Evolutionary conservation across 2,113 vertebrate genomes (phyloP), one percentile per base, ranked within the genome.

Genomic region (Orcinus orca): DNA sequence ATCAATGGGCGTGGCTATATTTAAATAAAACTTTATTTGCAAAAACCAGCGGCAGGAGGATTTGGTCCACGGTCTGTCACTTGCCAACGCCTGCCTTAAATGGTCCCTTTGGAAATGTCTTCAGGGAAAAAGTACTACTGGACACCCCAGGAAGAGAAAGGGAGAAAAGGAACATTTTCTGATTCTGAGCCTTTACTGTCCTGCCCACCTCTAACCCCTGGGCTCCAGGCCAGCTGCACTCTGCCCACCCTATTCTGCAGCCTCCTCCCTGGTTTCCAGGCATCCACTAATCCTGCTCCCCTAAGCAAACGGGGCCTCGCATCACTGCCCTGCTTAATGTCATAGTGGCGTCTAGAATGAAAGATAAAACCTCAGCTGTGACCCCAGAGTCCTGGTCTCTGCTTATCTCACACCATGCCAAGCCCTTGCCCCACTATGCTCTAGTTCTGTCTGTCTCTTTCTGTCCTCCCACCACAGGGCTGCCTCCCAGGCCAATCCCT

Each of bases 361-460:
- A 73, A 38, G 6, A 6, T 25, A 26, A 21, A 77, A n/a, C 23
- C 3, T 41, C 6, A 21, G 1, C 70, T 11, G 47, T 36, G 68
- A 50, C 77, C 63, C n/a, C 73, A 14, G 47, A 80, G 31, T 14
- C 38, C 73, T 26, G 13, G 41, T 25, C 44, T 44, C 60, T 7
- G 21, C 21, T 55, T 3, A 1, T 11, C 14, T 74, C 33, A 4
- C 0, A 0, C 50, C 73, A 20, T 0, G 0, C 36, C 15, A 9
- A 53, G 53, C 53, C 53, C 53, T 17, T 2, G 36, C 23, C 10
- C 8, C 7, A 10, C 15, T 12, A 4, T 2, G 8, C 41, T 20
- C 58, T 50, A 1, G 6, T 11, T 55, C 38, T 23, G 1, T 41
- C 31, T 15, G 0, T 44, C 26, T 55, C 62, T 31, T 12, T 36